Conservation (phyloP, 2,113 vertebrate genomes). For the Megaleporinus macrocephalus region DNA sequence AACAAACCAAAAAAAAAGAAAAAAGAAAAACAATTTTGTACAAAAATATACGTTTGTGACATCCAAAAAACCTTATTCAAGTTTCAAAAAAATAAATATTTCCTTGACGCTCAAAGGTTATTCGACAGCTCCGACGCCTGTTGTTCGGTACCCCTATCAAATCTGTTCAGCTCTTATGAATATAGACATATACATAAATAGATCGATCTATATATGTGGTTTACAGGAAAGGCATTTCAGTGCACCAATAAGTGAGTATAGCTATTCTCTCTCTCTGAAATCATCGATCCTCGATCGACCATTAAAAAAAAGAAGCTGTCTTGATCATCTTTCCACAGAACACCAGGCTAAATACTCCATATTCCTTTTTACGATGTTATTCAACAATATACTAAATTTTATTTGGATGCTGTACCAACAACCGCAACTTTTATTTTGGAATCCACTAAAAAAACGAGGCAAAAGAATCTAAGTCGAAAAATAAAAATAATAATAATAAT, state of each 20-base stretch:
- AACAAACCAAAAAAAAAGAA: too few relatives aligned
- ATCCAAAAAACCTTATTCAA: conserved; percentile 65
- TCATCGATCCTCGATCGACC: conserved; percentile 11
- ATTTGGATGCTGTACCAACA: conserved; percentile 25
- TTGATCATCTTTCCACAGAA: background rate
- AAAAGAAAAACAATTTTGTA: conserved; percentile 50
- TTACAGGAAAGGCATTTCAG: conserved; percentile 50
- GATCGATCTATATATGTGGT: conserved; percentile 16
- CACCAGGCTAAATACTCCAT: background rate
- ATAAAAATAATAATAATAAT: conserved; percentile 9
- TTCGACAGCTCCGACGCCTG: conserved; percentile 39
- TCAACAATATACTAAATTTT: background rate
- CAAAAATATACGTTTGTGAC: conserved; percentile 68
- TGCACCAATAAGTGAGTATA: conserved; percentile 39
- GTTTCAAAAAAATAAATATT: conserved; percentile 70
- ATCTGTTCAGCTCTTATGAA: conserved; percentile 27
- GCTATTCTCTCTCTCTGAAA: background rate
- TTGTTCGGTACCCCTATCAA: conserved; percentile 11
- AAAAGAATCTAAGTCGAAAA: conserved; percentile 8
- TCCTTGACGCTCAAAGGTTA: conserved; percentile 49
- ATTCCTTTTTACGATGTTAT: conserved; percentile 5
- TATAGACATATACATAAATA: conserved; percentile 44
- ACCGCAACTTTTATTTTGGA: conserved; percentile 23
- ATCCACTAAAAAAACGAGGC: conserved; percentile 35
- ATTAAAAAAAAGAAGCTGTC: background rate